Base-by-base conservation (phyloP, 35 echinoderm and acorn worm species). In the Nesometra sesokonis region DNA sequence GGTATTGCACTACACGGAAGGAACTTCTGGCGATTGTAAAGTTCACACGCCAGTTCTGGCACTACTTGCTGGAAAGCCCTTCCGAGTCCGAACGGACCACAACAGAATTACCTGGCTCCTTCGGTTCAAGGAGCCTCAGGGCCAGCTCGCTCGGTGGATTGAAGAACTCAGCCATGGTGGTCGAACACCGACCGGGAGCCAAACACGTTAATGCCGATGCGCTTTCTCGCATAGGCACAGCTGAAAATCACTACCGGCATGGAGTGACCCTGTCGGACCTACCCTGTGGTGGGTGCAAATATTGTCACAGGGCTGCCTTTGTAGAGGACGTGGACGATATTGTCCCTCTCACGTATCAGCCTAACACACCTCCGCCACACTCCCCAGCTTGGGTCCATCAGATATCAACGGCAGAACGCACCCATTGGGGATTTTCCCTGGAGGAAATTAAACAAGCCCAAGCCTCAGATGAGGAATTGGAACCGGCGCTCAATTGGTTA, bases 11-110 rank as follows among this genome's bases (percentile, higher is more conserved):
- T n/a, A n/a, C n/a, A n/a, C n/a, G n/a, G n/a, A n/a, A n/a, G n/a
- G n/a, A n/a, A n/a, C n/a, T n/a, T n/a, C n/a, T n/a, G n/a, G n/a
- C n/a, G n/a, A n/a, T n/a, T n/a, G n/a, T n/a, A n/a, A n/a, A 67
- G n/a, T 86, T 90, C 35, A 90, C 88, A 15, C 47, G 82, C 29
- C 88, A 90, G 52, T 86, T 77, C 83, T 32, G 88, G 5, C 88
- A 90, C 47, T 90, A n/a, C n/a, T n/a, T n/a, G n/a, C n/a, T n/a
- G n/a, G n/a, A n/a, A n/a, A n/a, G n/a, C n/a, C n/a, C n/a, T n/a
- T n/a, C n/a, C n/a, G n/a, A n/a, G n/a, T n/a, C n/a, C n/a, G n/a
- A n/a, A n/a, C n/a, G n/a, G n/a, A n/a, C n/a, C n/a, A n/a, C n/a
- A n/a, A n/a, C n/a, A n/a, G n/a, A n/a, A n/a, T n/a, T n/a, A n/a